Evolutionary conservation across 1,140 invertebrate species (phyloP), one percentile per base, ranked within the genome.

Genomic region (Brachionus koreanus): DNA sequence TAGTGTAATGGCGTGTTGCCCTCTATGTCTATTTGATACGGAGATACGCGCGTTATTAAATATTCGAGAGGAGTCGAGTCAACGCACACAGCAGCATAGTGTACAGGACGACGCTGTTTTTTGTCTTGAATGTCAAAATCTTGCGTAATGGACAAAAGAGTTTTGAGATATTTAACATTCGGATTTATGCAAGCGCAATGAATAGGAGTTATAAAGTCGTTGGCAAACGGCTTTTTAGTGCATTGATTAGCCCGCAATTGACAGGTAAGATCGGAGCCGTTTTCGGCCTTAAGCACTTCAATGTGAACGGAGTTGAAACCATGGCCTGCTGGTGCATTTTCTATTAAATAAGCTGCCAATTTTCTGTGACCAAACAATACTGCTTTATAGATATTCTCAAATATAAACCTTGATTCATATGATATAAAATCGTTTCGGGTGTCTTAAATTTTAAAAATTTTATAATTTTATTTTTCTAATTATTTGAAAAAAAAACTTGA

Each of bases 121-220:
- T 85, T 84, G 85, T 91, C 90, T 9, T 86, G 82, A 13, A 90
- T 77, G 83, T 88, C 88, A 67, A 87, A 88, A 42, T 90, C 88
- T 4, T 89, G 89, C 81, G 86, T 85, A 12, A 87, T 84, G 6
- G 84, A 83, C 33, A 90, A 83, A 13, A 91, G 84, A 9, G 85
- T 83, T 4, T 86, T 85, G 16, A 91, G 83, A 76, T 89, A 89
- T 49, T 88, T 86, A 1, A 86, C 85, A 85, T 90, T 90, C 10
- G 90, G 90, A 84, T 91, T 91, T 81, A 91, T 90, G 13, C 88
- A 88, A 25, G 90, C 90, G 85, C 89, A 90, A 84, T 91, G 90
- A 3, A 91, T 82, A 5, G 90, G 90, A 16, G 90, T 90, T 12
- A 91, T 86, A 86, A 89, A 81, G 19, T 89, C 86, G 63, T 86